Evolutionary conservation across 2,888 invertebrate genomes (phyloP).

Genomic region (Rutpela maculata): DNA sequence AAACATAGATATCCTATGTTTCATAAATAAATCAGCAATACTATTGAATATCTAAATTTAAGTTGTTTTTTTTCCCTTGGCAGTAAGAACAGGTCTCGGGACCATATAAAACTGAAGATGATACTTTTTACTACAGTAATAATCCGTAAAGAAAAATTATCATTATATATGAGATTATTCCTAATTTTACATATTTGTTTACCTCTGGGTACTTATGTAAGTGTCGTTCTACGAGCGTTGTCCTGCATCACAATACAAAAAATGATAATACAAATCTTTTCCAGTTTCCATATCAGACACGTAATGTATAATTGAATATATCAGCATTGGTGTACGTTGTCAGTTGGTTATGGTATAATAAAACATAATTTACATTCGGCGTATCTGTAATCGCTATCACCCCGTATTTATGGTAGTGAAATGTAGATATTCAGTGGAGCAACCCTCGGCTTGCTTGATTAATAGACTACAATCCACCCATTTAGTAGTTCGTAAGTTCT

Average conservation of each 20-base stretch:
- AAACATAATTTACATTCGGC: constrained; percentile 64
- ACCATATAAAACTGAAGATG: too few species aligned
- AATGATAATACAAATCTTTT: constrained; percentile 29
- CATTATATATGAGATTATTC: too few species aligned
- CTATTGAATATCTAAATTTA: too few species aligned
- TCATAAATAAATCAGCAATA: too few species aligned
- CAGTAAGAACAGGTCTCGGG: too few species aligned
- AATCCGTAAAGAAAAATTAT: too few species aligned
- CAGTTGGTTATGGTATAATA: constrained; percentile 62
- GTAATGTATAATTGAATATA: constrained; percentile 53
- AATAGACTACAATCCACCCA: constrained; percentile 70
- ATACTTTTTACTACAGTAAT: too few species aligned
- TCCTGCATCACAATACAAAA: background rate
- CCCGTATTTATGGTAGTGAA: constrained; percentile 66
- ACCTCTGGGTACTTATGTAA: too few species aligned
- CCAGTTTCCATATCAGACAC: constrained; percentile 29
- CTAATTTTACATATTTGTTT: too few species aligned
- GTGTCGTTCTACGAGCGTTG: too few species aligned
- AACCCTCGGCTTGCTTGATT: constrained; percentile 67
- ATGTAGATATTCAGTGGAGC: constrained; percentile 63
- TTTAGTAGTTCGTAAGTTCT: constrained; percentile 70
- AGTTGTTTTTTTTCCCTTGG: too few species aligned
- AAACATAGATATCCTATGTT: too few species aligned
- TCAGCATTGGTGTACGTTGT: constrained; percentile 54
- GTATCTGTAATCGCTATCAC: constrained; percentile 65